Evolutionary conservation across 2,797 vertebrate genomes (phyloP), one percentile per base, ranked within the genome.

Genomic region (Rhinophrynus dorsalis): DNA sequence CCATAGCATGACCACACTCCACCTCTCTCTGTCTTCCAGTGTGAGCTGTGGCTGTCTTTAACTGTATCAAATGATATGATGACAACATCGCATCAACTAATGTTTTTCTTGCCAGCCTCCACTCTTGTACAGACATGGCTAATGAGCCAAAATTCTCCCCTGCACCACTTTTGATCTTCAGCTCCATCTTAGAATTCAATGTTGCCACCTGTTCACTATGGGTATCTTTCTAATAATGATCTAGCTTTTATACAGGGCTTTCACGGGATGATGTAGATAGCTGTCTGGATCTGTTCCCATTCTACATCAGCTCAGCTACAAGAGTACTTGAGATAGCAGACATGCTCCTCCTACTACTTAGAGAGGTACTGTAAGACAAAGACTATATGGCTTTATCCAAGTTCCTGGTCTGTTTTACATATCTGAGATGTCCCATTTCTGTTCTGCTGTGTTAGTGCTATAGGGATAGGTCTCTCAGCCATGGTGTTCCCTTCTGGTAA

Each of bases 361-460:
- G 71, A 0, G 94, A 95, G 0, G 91, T 74, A 5, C 90, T 92
- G 62, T 92, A 91, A 0, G 92, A 89, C 58, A 92, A 73, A 0
- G 88, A 89, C n/a, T 84, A 86, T 0, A 90, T 84, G 0, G 84
- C 82, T 21, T 85, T 90, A 23, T 90, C 86, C 73, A 77, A 83
- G 90, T 13, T 68, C 68, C 17, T 89, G 90, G 58, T 92, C 92
- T 76, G 92, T 87, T 76, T 86, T 93, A 38, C 93, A 81, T 68
- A 94, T 91, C 72, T 93, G 95, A 0, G 93, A 87, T 26, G 92
- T 93, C 67, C 92, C 92, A 0, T 93, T 84, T 15, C 89, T 89
- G 74, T 88, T 94, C 75, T 94, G 96, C 3, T 91, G 90, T 0
- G 93, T 92, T 58, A 94, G 78, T 0, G 87, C 94, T 0, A 94